Evolutionary conservation across 2,797 vertebrate genomes (phyloP).

Genomic region (Lutra lutra): DNA sequence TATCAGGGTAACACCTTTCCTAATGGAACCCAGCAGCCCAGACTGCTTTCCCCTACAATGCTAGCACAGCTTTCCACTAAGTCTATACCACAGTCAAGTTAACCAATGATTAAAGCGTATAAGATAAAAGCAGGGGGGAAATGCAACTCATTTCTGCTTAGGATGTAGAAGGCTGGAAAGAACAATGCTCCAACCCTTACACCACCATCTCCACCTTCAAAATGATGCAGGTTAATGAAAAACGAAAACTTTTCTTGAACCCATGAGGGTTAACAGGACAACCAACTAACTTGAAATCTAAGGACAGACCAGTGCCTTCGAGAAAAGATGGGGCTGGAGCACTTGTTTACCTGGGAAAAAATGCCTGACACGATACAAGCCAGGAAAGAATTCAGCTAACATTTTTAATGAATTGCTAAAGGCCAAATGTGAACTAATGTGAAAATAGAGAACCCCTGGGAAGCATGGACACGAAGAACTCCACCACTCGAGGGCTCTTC

Average conservation of each 20-base stretch:
- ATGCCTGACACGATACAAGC: not conserved
- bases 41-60: not conserved
- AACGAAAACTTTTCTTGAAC: not conserved
- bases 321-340: not conserved
- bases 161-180: not conserved
- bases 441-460: not conserved
- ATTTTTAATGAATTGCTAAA: not conserved
- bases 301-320: not conserved
- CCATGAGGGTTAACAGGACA: not conserved
- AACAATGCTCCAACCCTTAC: not conserved
- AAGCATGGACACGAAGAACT: not conserved
- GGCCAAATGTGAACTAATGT: not conserved
- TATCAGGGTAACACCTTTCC: not conserved
- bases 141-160: not conserved
- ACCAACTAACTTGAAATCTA: not conserved
- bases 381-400: not conserved
- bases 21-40: not conserved
- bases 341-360: constrained; percentile 1
- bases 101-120: not conserved
- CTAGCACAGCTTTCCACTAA: not conserved
- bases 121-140: not conserved
- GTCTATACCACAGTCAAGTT: not conserved
- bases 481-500: not conserved
- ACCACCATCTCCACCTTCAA: not conserved
- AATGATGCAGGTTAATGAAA: not conserved